Conservation (phyloP, 2,797 vertebrate genomes). For the Cirrhinus molitorella region DNA sequence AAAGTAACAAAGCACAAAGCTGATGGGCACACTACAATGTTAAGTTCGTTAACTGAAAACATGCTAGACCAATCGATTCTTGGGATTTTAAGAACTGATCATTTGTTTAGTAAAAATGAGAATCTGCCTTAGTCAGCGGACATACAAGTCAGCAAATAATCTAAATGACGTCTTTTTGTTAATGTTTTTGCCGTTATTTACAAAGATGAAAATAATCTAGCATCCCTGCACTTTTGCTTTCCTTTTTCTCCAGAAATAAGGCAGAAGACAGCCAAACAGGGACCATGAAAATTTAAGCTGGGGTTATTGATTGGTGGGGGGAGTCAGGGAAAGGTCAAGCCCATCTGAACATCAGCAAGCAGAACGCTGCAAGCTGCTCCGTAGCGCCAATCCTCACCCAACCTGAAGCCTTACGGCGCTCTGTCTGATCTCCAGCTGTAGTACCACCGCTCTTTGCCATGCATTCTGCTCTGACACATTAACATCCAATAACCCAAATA, state of each 20-base stretch:
- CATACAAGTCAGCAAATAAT: background rate
- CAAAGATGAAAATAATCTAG: slow-evolving; percentile 40
- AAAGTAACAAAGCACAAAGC: too few species aligned
- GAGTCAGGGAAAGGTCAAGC: slow-evolving; percentile 78
- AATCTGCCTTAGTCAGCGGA: background rate
- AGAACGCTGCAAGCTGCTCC: slow-evolving; percentile 71
- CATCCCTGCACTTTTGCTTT: slow-evolving; percentile 64
- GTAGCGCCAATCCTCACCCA: slow-evolving; percentile 74
- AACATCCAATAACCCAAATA: slow-evolving; percentile 69
- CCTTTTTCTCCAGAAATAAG: slow-evolving; percentile 62
- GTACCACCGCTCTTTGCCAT: slow-evolving; percentile 52
- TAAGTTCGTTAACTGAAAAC: too few species aligned
- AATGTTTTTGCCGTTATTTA: slow-evolving; percentile 20
- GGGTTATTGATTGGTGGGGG: slow-evolving; percentile 79
- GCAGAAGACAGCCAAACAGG: slow-evolving; percentile 71
- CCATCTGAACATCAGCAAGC: slow-evolving; percentile 79
- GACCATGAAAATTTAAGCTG: slow-evolving; percentile 83
- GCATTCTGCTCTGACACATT: slow-evolving; percentile 37
- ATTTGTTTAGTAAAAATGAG: too few species aligned
- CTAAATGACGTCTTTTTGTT: background rate
- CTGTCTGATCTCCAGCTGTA: slow-evolving; percentile 43
- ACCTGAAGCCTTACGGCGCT: slow-evolving; percentile 69
- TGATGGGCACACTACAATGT: too few species aligned
- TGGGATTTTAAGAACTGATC: too few species aligned
- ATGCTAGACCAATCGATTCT: too few species aligned